Conservation (phyloP, 1,140 invertebrate genomes). For the Triops longicaudatus region DNA sequence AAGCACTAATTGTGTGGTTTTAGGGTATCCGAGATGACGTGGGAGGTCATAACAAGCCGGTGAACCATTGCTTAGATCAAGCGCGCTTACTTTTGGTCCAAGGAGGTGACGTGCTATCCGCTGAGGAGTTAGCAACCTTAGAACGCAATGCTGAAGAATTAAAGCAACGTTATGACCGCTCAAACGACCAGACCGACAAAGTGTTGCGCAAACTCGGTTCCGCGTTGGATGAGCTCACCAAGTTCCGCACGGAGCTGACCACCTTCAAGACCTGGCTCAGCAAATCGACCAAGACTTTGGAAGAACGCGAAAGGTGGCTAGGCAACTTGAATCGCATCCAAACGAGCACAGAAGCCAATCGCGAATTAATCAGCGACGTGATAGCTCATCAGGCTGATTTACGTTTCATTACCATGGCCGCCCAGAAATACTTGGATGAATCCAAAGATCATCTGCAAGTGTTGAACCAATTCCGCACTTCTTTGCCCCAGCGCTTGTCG, state of each 20-base stretch:
- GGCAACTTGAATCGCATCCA: conserved; percentile 65
- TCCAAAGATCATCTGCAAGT: conserved; percentile 75
- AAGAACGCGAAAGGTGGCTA: conserved; percentile 76
- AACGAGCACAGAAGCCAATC: conserved; percentile 60
- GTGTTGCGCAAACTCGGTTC: conserved; percentile 63
- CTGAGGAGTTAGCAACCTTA: conserved; percentile 75
- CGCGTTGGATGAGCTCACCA: conserved; percentile 76
- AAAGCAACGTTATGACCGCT: conserved; percentile 73
- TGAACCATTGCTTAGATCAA: conserved; percentile 81
- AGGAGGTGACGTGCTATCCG: conserved; percentile 77
- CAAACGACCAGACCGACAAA: conserved; percentile 64
- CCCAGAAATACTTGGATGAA: conserved; percentile 89
- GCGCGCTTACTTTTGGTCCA: conserved; percentile 81
- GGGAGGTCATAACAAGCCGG: conserved; percentile 71
- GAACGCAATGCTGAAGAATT: conserved; percentile 74
- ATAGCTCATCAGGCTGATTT: conserved; percentile 90
- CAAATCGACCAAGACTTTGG: conserved; percentile 62
- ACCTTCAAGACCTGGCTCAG: conserved; percentile 79
- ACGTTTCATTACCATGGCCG: conserved; percentile 86
- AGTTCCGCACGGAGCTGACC: conserved; percentile 69
- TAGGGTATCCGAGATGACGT: conserved; percentile 86
- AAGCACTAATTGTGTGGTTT: conserved; percentile 25
- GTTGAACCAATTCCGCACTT: conserved; percentile 75
- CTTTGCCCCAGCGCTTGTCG: conserved; percentile 64
- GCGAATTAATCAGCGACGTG: conserved; percentile 85